phyloP scores from a whole-genome alignment of 2,888 invertebrate genomes.

The Craniophora ligustri region DNA sequence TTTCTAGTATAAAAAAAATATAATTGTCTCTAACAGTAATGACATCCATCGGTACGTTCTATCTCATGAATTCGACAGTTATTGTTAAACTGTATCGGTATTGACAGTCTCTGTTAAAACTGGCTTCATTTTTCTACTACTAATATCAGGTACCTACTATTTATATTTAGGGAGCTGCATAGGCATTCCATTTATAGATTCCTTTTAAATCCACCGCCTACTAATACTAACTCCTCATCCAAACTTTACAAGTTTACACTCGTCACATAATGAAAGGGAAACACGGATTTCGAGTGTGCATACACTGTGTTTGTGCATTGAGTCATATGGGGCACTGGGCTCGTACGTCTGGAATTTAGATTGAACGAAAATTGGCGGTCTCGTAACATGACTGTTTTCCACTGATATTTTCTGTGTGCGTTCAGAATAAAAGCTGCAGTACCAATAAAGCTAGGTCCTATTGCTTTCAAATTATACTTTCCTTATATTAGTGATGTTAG shows the following conservation, averaged over 20 bases:
- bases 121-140: too few relatives aligned
- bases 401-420: too few relatives aligned
- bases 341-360: background rate
- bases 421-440: too few relatives aligned
- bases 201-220: background rate
- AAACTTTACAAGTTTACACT: background rate
- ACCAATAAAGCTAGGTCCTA: too few relatives aligned
- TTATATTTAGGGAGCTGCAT: constrained; percentile 9
- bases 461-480: too few relatives aligned
- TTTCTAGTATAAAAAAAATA: too few relatives aligned
- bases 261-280: background rate
- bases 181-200: background rate
- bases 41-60: background rate
- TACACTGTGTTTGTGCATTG: background rate
- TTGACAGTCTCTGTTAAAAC: background rate
- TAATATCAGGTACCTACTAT: too few relatives aligned
- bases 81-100: background rate
- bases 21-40: background rate
- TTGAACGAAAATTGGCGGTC: background rate
- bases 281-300: constrained; percentile 5
- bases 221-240: background rate
- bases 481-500: too few relatives aligned
- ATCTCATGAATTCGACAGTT: background rate
- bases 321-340: background rate
- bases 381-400: too few relatives aligned